phyloP scores from a whole-genome alignment of 2,888 invertebrate species.

The Torymus tubicola region DNA sequence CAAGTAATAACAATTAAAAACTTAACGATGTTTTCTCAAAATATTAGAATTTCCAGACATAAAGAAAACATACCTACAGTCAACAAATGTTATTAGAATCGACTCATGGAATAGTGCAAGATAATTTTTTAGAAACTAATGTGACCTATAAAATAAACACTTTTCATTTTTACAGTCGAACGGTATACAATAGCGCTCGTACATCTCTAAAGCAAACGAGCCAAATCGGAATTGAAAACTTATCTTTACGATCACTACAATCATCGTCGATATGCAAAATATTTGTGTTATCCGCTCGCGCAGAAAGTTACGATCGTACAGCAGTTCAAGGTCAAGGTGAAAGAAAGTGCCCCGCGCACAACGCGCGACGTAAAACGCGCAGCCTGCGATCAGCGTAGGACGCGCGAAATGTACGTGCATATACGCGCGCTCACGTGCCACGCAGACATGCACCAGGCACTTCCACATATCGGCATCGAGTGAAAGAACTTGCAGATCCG shows the following conservation, averaged over 20 bases:
- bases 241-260: too few species aligned
- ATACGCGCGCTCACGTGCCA: neutral
- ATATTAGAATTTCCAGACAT: neutral
- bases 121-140: too few species aligned
- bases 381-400: neutral
- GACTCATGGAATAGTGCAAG: neutral
- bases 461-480: neutral
- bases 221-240: too few species aligned
- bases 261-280: neutral
- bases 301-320: slow-evolving; percentile 30
- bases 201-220: too few species aligned
- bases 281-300: slow-evolving; percentile 8
- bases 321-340: slow-evolving; percentile 40
- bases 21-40: too few species aligned
- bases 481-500: slow-evolving; percentile 17
- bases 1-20: too few species aligned
- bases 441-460: too few species aligned
- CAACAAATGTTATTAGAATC: neutral
- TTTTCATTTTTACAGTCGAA: too few species aligned
- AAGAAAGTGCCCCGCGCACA: slow-evolving; percentile 17
- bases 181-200: too few species aligned
- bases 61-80: neutral
- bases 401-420: neutral
- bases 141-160: too few species aligned
- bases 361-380: neutral